Conservation (phyloP, 2,888 invertebrate genomes). For the Pterostichus niger region DNA sequence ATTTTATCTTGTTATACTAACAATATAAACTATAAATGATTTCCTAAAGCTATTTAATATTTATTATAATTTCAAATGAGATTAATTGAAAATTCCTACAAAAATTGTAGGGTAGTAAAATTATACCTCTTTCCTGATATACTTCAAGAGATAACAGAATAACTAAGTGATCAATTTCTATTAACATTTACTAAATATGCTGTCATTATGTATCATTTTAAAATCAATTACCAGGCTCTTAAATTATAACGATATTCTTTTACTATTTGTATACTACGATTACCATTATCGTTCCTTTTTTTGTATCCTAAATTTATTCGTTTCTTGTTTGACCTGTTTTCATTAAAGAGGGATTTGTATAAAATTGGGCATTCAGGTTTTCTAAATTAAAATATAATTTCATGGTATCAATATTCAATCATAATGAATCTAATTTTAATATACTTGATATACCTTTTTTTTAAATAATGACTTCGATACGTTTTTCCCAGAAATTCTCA, state of each 20-base stretch:
- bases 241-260: neutral
- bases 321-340: no score
- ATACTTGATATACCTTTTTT: no score
- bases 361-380: no score
- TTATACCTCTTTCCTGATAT: slow-evolving; percentile 8
- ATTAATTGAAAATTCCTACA: slow-evolving; percentile 32
- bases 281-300: no score
- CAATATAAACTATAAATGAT: slow-evolving; percentile 28
- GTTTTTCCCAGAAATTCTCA: no score
- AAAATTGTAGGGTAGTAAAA: slow-evolving; percentile 25
- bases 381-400: no score
- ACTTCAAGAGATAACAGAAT: neutral
- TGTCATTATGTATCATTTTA: slow-evolving; percentile 30
- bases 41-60: slow-evolving; percentile 19
- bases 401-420: no score
- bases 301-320: no score
- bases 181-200: slow-evolving; percentile 15
- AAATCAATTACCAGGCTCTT: slow-evolving; percentile 5
- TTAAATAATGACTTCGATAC: no score
- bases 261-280: no score
- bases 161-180: slow-evolving; percentile 10
- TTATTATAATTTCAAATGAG: slow-evolving; percentile 40
- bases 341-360: no score
- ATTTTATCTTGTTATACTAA: slow-evolving; percentile 17
- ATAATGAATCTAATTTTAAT: no score